Evolutionary conservation across 1,140 invertebrate genomes (phyloP).

Genomic region (Drosophila sucinea): DNA sequence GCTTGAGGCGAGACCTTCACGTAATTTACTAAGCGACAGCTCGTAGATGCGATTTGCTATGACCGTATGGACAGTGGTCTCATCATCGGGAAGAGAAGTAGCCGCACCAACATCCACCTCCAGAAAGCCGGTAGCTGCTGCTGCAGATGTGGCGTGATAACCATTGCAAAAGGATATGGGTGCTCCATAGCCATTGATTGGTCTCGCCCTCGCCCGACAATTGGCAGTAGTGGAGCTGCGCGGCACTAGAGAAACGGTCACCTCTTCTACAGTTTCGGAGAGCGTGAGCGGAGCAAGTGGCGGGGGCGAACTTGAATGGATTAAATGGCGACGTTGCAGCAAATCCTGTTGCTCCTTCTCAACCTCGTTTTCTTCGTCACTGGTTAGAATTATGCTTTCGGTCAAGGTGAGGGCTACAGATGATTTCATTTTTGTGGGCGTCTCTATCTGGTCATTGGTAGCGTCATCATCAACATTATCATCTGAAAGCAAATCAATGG

Average conservation of each 20-base stretch:
- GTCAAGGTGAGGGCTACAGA: conserved; percentile 1
- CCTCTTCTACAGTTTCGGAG: conserved; percentile 66
- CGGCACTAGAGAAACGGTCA: conserved; percentile 75
- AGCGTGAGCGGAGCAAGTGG: conserved; percentile 60
- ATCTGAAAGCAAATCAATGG: conserved; percentile 77
- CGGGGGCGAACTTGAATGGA: conserved; percentile 51
- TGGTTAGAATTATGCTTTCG: conserved; percentile 75
- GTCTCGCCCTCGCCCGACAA: conserved; percentile 45
- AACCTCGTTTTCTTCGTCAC: conserved; percentile 57
- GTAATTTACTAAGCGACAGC: conserved; percentile 72
- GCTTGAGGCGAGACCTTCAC: conserved; percentile 75
- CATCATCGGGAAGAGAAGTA: conserved; percentile 70
- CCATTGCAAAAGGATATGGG: conserved; percentile 18
- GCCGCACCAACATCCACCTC: conserved; percentile 55
- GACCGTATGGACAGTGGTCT: conserved; percentile 79
- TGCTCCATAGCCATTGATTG: conserved; percentile 23
- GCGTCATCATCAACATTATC: conserved; percentile 34
- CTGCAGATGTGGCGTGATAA: not conserved
- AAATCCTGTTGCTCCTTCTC: not conserved
- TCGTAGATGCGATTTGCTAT: conserved; percentile 81
- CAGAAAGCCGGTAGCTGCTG: conserved; percentile 29
- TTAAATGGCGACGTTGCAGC: conserved; percentile 13
- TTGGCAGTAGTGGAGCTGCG: conserved; percentile 67
- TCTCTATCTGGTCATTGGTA: not conserved
- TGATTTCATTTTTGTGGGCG: not conserved